Percentiles rank a stretch among this genome's conserved stretches.
Evolutionary conservation across 1,140 invertebrate species (phyloP).

Genomic region (Papilio polytes): DNA sequence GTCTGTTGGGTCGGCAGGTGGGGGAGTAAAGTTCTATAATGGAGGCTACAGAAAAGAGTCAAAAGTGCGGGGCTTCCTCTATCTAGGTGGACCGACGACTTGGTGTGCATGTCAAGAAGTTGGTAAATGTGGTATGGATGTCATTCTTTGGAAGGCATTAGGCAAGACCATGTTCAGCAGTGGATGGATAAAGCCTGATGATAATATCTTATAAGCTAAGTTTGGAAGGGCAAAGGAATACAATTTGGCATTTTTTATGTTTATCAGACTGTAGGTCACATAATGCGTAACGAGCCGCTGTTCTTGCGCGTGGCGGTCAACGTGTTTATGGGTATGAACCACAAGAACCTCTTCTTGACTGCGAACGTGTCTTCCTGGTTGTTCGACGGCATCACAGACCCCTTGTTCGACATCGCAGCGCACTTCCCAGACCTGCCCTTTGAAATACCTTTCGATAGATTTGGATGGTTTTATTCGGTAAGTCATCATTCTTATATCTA

Average conservation of each 20-base stretch:
- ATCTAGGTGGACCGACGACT: no score
- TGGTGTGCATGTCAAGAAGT: no score
- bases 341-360: slow-evolving; percentile 84
- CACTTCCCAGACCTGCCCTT: slow-evolving; percentile 84
- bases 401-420: slow-evolving; percentile 85
- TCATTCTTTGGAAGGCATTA: no score
- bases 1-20: no score
- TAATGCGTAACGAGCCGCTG: slow-evolving; percentile 78
- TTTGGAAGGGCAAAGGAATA: no score
- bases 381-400: slow-evolving; percentile 91
- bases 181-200: no score
- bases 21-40: no score
- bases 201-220: no score
- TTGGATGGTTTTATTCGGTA: slow-evolving; percentile 90
- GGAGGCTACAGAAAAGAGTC: no score
- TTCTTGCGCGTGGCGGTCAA: slow-evolving; percentile 83
- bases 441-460: slow-evolving; percentile 87
- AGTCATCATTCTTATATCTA: slow-evolving; percentile 47
- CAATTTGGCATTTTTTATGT: slow-evolving; percentile 7
- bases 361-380: slow-evolving; percentile 85
- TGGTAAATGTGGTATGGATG: no score
- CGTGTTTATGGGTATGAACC: slow-evolving; percentile 81
- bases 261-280: slow-evolving; percentile 87
- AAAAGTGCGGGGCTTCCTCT: no score
- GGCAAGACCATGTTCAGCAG: no score